Evolutionary conservation across 1,140 invertebrate species (phyloP).

Genomic region (Pseudomyrmex cubaensis): DNA sequence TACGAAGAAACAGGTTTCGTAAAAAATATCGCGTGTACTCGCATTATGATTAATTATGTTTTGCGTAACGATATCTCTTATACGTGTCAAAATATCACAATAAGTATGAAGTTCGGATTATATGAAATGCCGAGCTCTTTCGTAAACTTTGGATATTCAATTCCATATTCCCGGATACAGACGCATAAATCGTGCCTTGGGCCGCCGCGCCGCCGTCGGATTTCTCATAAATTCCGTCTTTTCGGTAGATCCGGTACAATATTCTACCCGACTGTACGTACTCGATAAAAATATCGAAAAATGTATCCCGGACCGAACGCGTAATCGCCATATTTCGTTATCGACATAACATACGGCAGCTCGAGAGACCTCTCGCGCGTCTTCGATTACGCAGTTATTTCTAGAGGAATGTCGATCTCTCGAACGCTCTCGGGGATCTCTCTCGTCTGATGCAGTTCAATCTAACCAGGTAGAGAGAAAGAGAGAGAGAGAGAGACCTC

Average conservation of each 20-base stretch:
- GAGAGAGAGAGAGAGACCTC: not conserved
- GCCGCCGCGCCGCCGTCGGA: conserved; percentile 28
- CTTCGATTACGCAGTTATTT: conserved; percentile 47
- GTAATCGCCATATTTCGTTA: conserved; percentile 58
- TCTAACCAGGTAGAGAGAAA: not conserved
- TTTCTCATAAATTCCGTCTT: conserved; percentile 59
- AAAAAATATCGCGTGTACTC: not conserved
- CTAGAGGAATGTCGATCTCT: conserved; percentile 34
- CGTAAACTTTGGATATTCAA: conserved; percentile 57
- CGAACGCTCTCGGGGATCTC: conserved; percentile 27
- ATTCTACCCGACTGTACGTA: conserved; percentile 50
- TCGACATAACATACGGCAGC: conserved; percentile 29
- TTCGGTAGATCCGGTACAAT: conserved; percentile 55
- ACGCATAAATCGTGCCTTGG: conserved; percentile 48
- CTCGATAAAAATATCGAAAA: conserved; percentile 56
- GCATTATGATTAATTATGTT: not conserved
- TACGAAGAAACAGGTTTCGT: not conserved
- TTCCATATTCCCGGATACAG: conserved; percentile 58
- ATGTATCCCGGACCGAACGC: not conserved
- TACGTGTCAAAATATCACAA: not conserved
- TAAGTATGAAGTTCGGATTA: conserved; percentile 18
- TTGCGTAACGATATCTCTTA: not conserved
- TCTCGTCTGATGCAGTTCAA: conserved; percentile 10
- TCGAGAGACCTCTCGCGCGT: not conserved
- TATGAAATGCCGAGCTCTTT: conserved; percentile 42